Base-by-base conservation (phyloP, 2,888 invertebrate genomes). In the Amitus sp. region DNA sequence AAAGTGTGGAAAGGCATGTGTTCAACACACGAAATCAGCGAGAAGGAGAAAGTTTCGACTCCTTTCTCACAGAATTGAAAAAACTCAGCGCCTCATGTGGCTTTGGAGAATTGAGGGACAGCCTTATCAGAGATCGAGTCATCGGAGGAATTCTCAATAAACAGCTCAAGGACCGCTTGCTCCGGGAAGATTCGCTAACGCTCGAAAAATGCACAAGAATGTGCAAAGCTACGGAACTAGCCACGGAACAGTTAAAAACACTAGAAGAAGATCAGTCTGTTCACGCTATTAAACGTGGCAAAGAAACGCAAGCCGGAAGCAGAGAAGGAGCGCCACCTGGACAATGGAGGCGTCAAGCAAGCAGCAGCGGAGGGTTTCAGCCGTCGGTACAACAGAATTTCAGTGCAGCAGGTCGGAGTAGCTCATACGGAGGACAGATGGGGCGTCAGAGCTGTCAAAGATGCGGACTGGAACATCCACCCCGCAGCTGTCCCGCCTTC, bases 1-100 rank as follows among this genome's bases (percentile, higher is more conserved):
- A 62, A 12, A 64, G 58, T 47, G 65, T 69, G 10, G 57, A 62
- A n/a, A 17, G 62, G n/a, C 67, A 70, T 42, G 82, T 62, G 15
- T 70, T 68, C 20, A 56, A 53, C 20, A 40, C 33, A 3, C 46
- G 67, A 2, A 17, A 2, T 7, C 70, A 71, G 43, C 40, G 47
- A 23, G 12, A 46, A 7, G 60, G 56, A 30, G 72, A 70, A 56
- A 47, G 28, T 19, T 71, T 71, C 37, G 65, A 66, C 1, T 42
- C 30, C 18, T 71, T 63, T 37, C 10, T 71, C 10, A 71, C 69
- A 10, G 67, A 71, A 17, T 15, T 71, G 5, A 65, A 63, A 47
- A 72, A 62, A 17, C 13, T 67, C 15, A 67, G 67, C 48, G 42
- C 19, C 18, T 58, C 53, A n/a, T 73, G 66, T 69, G 62, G 58